These are phyloP conservation scores for Chaetodon trifascialis DNA, from an alignment of 2,113 vertebrate genomes.

Conservation along the genomic window DNA sequence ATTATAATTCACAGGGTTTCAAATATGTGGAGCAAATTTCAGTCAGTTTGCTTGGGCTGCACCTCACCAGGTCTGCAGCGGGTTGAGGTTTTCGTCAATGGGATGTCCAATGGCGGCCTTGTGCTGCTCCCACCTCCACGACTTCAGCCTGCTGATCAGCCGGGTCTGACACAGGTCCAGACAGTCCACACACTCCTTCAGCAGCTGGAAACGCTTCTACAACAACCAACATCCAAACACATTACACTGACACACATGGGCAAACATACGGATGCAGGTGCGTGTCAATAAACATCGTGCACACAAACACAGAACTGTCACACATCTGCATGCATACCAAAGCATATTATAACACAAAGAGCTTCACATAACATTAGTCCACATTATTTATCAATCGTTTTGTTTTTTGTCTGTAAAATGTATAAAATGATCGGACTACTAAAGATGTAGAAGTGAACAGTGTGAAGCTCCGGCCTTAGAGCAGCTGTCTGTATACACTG, in stretches of 20 bases:
- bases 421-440: background rate
- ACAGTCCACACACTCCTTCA: slow-evolving; percentile 81
- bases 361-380: background rate
- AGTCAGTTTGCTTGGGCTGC: too few species aligned
- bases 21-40: too few species aligned
- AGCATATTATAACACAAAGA: background rate
- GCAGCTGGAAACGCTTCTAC: slow-evolving; percentile 78
- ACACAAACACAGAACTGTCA: background rate
- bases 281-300: background rate
- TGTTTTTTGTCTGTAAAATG: background rate
- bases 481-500: background rate
- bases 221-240: slow-evolving; percentile 34
- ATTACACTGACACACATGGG: slow-evolving; percentile 10
- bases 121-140: slow-evolving; percentile 93
- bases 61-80: slow-evolving; percentile 85
- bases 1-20: too few species aligned
- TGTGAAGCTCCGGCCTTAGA: background rate
- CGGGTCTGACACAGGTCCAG: slow-evolving; percentile 85
- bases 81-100: slow-evolving; percentile 89
- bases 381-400: background rate
- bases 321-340: background rate
- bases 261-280: background rate
- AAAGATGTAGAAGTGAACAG: background rate
- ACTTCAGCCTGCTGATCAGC: slow-evolving; percentile 87
- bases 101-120: slow-evolving; percentile 89